Evolutionary conservation across 2,797 vertebrate genomes (phyloP), one percentile per base, ranked within the genome.

Genomic region (Crax fasciolata): DNA sequence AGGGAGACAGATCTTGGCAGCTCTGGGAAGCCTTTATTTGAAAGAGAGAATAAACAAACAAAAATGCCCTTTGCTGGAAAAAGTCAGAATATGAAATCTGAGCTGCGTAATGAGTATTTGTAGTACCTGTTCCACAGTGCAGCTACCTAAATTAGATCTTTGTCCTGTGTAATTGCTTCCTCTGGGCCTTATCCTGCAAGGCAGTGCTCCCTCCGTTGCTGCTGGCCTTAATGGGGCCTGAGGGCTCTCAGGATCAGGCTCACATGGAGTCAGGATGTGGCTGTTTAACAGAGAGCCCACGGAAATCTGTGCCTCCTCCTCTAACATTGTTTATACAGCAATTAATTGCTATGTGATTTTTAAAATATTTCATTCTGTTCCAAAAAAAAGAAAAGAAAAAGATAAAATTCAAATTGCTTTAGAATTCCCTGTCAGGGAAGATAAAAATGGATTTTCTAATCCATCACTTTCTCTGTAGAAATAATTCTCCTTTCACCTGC

Each of bases 401-500:
- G 41, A 46, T 46, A 68, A 91, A 84, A 88, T 84, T 93, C 83
- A 90, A 10, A 63, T 6, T 2, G 3, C 73, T 94, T 95, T 71
- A 79, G 61, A 94, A 76, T 88, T 93, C 87, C 67, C 67, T 78
- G 76, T 93, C 76, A 84, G 44, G 76, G 39, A 87, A 15, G 55
- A 73, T 93, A 87, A 94, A 92, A 92, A 94, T 43, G 91, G 85
- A 74, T 93, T 81, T 93, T 89, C 63, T 82, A 77, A 95, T 92
- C 93, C 77, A 76, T 95, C 89, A 86, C 74, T 94, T 89, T 87
- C 90, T 65, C 71, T 54, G 38, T 61, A 74, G 87, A 93, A 91
- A 87, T 76, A 88, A 86, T 63, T 88, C 38, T 73, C 27, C 61
- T 90, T 94, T 95, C 49, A 70, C 94, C 84, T 95, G 49, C 52